Conservation (phyloP, 1,140 invertebrate species). For the Apocrypta bakeri region DNA sequence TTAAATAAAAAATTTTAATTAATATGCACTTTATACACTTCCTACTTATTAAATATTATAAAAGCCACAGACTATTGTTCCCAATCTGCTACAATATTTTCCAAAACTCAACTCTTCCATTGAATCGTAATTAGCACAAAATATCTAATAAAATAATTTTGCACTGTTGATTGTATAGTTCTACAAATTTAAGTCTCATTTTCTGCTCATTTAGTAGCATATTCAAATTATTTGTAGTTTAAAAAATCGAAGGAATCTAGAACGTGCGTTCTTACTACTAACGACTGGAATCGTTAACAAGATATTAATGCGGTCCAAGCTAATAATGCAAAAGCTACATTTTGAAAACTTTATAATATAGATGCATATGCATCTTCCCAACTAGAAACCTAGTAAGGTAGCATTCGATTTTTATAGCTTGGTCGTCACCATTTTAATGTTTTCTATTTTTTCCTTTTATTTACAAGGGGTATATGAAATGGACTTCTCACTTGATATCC, state of each 20-base stretch:
- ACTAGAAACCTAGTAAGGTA: slow-evolving; percentile 27
- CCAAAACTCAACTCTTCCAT: slow-evolving; percentile 1
- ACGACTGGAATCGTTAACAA: slow-evolving; percentile 10
- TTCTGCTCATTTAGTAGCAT: background rate
- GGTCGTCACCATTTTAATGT: slow-evolving; percentile 28
- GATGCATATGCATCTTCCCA: slow-evolving; percentile 18
- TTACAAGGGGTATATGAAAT: slow-evolving; percentile 17
- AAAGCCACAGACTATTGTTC: slow-evolving; percentile 16
- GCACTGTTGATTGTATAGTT: slow-evolving; percentile 27
- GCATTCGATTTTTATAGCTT: slow-evolving; percentile 19
- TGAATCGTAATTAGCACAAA: slow-evolving; percentile 8
- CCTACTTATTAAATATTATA: background rate
- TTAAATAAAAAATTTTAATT: slow-evolving; percentile 28
- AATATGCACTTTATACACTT: slow-evolving; percentile 9
- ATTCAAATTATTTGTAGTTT: slow-evolving; percentile 8
- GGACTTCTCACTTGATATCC: slow-evolving; percentile 5
- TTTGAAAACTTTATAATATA: background rate
- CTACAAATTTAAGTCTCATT: slow-evolving; percentile 17
- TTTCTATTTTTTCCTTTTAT: slow-evolving; percentile 32
- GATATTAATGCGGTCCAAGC: slow-evolving; percentile 1
- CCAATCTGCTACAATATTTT: slow-evolving; percentile 17
- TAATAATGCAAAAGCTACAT: slow-evolving; percentile 9
- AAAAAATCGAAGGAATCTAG: background rate
- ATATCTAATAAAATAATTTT: slow-evolving; percentile 6
- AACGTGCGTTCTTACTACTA: background rate